A percentile compares a stretch with the other conserved stretches of the same genome.
Conservation (phyloP, 2,113 vertebrate genomes). For the Myodes glareolus region DNA sequence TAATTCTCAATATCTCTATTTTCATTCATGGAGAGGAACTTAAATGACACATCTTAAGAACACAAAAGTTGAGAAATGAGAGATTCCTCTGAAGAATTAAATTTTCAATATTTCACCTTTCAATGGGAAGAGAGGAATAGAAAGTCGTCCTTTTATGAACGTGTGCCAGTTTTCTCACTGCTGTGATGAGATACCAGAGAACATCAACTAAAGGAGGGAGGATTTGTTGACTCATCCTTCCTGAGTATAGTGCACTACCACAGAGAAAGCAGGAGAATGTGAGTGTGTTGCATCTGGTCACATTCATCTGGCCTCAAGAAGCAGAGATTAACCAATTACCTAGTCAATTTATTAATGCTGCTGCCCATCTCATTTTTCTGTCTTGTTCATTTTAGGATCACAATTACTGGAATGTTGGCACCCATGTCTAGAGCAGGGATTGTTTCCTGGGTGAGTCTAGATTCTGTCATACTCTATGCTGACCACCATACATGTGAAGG, state of each 20-base stretch:
- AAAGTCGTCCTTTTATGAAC: not conserved
- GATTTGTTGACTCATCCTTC: not conserved
- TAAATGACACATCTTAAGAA: not conserved
- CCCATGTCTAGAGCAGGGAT: accelerated
- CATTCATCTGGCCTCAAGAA: not conserved
- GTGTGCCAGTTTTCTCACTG: not conserved
- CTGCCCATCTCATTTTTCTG: not conserved
- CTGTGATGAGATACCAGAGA: not conserved
- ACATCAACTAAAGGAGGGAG: not conserved
- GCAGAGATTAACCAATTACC: not conserved
- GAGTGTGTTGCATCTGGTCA: not conserved
- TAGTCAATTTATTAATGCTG: not conserved
- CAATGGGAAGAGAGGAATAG: not conserved
- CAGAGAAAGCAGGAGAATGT: too few species aligned
- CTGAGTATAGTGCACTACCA: not conserved
- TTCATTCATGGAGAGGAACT: not conserved
- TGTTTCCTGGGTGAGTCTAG: too few species aligned
- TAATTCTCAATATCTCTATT: not conserved
- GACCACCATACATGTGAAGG: not conserved
- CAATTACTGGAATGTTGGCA: not conserved
- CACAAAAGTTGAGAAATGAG: not conserved
- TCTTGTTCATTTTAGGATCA: not conserved
- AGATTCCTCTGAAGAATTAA: not conserved
- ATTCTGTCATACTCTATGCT: not conserved
- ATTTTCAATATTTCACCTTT: not conserved